Evolutionary conservation across 2,113 vertebrate genomes (phyloP), one percentile per base, ranked within the genome.

Genomic region (Pangasianodon hypophthalmus): DNA sequence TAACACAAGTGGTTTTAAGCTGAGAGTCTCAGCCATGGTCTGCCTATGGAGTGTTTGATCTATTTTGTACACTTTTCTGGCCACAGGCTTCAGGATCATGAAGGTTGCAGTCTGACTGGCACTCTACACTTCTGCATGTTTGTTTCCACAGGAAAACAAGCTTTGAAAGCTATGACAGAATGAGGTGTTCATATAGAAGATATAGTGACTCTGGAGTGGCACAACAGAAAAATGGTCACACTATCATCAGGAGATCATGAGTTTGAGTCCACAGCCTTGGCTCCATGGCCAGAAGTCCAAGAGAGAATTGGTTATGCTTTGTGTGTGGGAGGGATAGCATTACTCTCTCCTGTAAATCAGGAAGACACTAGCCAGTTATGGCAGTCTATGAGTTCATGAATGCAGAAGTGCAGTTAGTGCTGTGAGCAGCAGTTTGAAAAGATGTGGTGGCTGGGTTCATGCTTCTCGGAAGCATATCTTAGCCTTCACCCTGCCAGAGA

Each of bases 111-210:
- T 83, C 54, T 58, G 52, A 24, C 19, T 83, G 32, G n/a, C n/a
- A 13, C 26, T 50, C 24, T 80, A 52, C 13, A 82, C 50, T 8
- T 32, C 48, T 18, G 50, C 19, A 19, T 56, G n/a, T 21, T 50
- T 32, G 50, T 82, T 37, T 54, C 16, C 50, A 82, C 29, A 32
- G 13, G 48, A 3, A 56, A 82, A 82, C 1, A 48, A 44, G 44
- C 64, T 69, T 69, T 37, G n/a, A 41, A 46, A 6, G 18, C 11
- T 56, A 2, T 82, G 80, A 82, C 50, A 81, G 79, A 54, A 56
- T 56, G 18, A 83, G 52, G 52, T 37, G 54, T 83, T 83, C 14
- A 56, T 58, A 83, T 37, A 56, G 52, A 54, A 58, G 85, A 90
- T 73, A 46, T 58, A 56, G n/a, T 58, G 81, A 37, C 52, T 50